Evolutionary conservation across 2,888 invertebrate genomes (phyloP), one percentile per base, ranked within the genome.

Genomic region (Calameuta filiformis): DNA sequence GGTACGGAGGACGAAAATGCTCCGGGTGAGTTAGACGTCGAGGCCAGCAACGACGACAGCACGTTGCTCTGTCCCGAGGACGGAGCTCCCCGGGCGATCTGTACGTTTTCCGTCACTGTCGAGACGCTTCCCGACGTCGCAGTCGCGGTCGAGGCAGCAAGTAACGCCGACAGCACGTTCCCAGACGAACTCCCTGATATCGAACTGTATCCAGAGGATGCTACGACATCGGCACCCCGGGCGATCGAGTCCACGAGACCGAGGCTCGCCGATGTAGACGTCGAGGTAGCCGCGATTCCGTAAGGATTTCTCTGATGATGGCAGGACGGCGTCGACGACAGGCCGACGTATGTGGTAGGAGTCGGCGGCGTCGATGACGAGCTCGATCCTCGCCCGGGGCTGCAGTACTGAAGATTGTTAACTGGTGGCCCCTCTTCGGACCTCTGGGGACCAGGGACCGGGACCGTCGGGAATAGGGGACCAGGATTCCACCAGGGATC

Each of bases 401-500:
- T 79, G 78, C 84, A 86, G 79, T 86, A 86, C 78, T 88, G 87
- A 77, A 83, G 85, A 76, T 83, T 84, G 85, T 85, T 86, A 79
- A 85, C 87, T 77, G 86, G 85, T 80, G 87, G 87, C 85, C 89
- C 90, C 88, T 90, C 90, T 87, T 90, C 89, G 86, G 87, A 87
- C 85, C 90, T 87, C 83, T 89, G 89, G 83, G 89, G 88, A 82
- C 90, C 90, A 85, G 91, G 87, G 81, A 86, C 86, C 83, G 89
- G 85, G 77, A 85, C 85, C 83, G 88, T 83, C 83, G 90, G 88
- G 85, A 88, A 89, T 85, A 87, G 88, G 85, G 89, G 83, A 87
- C 87, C 87, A 86, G 88, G 87, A 87, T 90, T 89, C 90, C 90
- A 90, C 91, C 90, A 90, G 87, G 90, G 89, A 91, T 90, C 91